A percentile compares a stretch with the other conserved stretches of the same genome.
Conservation (phyloP, 2,888 invertebrate genomes). For the Troilus luridus region DNA sequence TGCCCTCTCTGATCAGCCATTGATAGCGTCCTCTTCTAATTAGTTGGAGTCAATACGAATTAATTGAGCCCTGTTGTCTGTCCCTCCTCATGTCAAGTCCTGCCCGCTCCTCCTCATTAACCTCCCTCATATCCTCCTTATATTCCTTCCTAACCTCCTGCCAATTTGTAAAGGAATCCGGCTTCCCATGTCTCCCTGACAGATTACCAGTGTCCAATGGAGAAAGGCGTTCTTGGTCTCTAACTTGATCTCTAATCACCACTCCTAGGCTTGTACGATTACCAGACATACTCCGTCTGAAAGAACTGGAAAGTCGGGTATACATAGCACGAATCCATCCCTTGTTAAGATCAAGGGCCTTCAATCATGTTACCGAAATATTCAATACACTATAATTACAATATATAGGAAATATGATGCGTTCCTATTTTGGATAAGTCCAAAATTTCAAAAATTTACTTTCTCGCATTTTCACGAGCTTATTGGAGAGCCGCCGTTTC, state of each 20-base stretch:
- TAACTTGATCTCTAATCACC: not conserved
- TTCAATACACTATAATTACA: no score
- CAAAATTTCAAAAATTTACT: no score
- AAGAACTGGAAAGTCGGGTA: no score
- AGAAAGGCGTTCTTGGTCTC: not conserved
- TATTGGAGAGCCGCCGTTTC: no score
- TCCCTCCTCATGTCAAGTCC: not conserved
- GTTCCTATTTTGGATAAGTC: no score
- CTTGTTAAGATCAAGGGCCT: no score
- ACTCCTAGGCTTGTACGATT: not conserved
- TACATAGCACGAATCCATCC: no score
- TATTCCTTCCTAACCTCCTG: conserved; percentile 11
- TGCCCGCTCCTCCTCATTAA: conserved; percentile 45
- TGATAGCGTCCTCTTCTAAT: conserved; percentile 44
- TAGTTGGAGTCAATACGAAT: conserved; percentile 50
- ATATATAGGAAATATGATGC: no score
- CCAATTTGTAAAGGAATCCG: not conserved
- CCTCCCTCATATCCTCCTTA: conserved; percentile 48
- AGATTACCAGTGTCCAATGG: not conserved
- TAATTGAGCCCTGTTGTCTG: conserved; percentile 46
- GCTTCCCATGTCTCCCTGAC: not conserved
- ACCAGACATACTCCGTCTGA: no score
- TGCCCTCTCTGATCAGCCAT: conserved; percentile 34
- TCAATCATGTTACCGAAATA: no score
- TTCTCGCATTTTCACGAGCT: no score